Evolutionary conservation across 2,113 vertebrate genomes (phyloP).

Genomic region (Bostrychus sinensis): DNA sequence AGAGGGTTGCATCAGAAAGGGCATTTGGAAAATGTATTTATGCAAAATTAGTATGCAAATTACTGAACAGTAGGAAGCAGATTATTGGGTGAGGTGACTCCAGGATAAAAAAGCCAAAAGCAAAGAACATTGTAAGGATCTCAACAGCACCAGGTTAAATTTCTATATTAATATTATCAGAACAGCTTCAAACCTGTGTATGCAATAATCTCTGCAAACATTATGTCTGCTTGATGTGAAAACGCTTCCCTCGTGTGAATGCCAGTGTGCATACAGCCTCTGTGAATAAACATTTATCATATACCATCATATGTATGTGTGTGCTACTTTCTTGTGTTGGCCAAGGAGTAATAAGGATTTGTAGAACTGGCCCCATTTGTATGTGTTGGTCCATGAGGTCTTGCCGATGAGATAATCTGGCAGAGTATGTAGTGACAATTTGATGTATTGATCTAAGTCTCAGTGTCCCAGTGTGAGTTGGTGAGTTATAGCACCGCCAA

Average conservation of each 20-base stretch:
- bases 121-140: no score
- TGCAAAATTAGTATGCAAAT: no score
- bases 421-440: constrained; percentile 66
- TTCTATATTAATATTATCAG: no score
- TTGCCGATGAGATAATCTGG: constrained; percentile 70
- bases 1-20: no score
- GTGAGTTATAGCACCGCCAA: constrained; percentile 69
- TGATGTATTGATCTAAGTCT: constrained; percentile 71
- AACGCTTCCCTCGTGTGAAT: constrained; percentile 16
- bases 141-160: no score
- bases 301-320: not conserved
- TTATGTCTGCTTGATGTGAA: constrained; percentile 18
- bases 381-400: constrained; percentile 49
- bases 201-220: constrained; percentile 28
- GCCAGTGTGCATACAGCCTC: constrained; percentile 15
- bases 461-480: constrained; percentile 50
- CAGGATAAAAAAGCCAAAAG: no score
- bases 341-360: constrained; percentile 33
- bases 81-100: no score
- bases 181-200: no score
- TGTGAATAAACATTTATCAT: constrained; percentile 23
- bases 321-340: not conserved
- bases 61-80: no score
- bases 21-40: no score
- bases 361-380: constrained; percentile 24